Evolutionary conservation across 2,888 invertebrate genomes (phyloP).

Genomic region (Leptinotarsa juncta): DNA sequence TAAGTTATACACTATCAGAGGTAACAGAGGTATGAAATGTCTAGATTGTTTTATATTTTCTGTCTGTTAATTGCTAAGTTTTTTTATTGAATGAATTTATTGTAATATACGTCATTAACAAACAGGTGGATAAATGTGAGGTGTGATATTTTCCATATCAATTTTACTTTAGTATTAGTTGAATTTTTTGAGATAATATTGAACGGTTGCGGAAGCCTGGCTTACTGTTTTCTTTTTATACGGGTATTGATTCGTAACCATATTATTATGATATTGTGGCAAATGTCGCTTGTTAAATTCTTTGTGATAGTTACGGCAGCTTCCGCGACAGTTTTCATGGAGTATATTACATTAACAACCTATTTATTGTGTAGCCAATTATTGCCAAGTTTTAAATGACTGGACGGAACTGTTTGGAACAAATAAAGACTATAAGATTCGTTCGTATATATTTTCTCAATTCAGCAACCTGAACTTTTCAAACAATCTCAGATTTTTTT

Average conservation of each 20-base stretch:
- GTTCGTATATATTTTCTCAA: constrained; percentile 22
- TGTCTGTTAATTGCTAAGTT: constrained; percentile 9
- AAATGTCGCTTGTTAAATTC: constrained; percentile 10
- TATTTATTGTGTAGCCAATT: constrained; percentile 20
- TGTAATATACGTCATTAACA: constrained; percentile 8
- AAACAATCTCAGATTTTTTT: neutral
- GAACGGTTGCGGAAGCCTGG: constrained; percentile 1
- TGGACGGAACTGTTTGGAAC: constrained; percentile 32
- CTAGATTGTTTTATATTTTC: neutral
- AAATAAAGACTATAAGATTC: constrained; percentile 42
- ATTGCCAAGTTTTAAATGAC: constrained; percentile 6
- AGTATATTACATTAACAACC: constrained; percentile 11
- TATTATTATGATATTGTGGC: neutral
- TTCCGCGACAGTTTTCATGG: neutral
- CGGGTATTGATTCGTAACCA: constrained; percentile 17
- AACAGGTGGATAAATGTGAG: neutral
- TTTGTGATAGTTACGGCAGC: constrained; percentile 3
- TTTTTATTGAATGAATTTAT: constrained; percentile 15
- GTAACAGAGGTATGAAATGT: neutral
- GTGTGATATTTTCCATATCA: constrained; percentile 21
- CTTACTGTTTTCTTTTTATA: constrained; percentile 6
- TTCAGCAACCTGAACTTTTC: neutral
- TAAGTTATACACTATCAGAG: no score
- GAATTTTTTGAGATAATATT: constrained; percentile 6
- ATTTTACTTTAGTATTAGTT: constrained; percentile 14